Percentiles rank a stretch among this genome's conserved stretches.
phyloP scores from a whole-genome alignment of 1,140 invertebrate genomes.

The Drosophila bipectinata region DNA sequence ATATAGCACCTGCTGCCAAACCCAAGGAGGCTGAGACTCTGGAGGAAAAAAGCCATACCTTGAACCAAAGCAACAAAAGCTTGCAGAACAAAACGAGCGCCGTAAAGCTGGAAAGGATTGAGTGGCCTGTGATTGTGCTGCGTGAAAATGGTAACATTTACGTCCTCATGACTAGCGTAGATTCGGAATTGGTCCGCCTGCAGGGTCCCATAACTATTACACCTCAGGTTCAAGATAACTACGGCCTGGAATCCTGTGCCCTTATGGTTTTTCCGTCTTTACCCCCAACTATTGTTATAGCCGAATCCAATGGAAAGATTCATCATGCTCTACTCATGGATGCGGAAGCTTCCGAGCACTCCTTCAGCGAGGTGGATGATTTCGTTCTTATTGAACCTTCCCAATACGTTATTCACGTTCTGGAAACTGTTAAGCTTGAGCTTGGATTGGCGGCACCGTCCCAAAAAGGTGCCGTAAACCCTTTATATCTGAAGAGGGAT shows the following conservation, averaged over 20 bases:
- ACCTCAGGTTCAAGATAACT: conserved; percentile 92
- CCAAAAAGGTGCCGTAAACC: conserved; percentile 84
- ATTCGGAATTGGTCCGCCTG: conserved; percentile 84
- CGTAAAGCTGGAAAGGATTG: conserved; percentile 81
- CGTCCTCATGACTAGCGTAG: conserved; percentile 86
- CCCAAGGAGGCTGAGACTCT: background rate
- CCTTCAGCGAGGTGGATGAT: conserved; percentile 74
- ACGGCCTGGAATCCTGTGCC: conserved; percentile 92
- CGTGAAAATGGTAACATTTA: conserved; percentile 92
- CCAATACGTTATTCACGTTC: conserved; percentile 86
- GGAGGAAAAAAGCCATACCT: background rate
- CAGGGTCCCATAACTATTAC: conserved; percentile 91
- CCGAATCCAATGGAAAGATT: conserved; percentile 89
- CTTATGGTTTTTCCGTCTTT: conserved; percentile 89
- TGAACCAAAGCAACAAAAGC: conserved; percentile 29
- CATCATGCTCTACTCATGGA: conserved; percentile 91
- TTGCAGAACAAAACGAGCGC: conserved; percentile 15
- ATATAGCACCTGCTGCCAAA: conserved; percentile 88
- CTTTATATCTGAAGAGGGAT: conserved; percentile 86
- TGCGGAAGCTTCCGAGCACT: conserved; percentile 84
- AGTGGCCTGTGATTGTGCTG: conserved; percentile 92
- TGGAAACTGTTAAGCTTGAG: conserved; percentile 90
- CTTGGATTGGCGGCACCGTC: conserved; percentile 86
- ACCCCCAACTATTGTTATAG: conserved; percentile 90
- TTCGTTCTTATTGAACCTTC: conserved; percentile 67